Evolutionary conservation across 1,140 invertebrate species (phyloP).

Genomic region (Temnothorax longispinosus): DNA sequence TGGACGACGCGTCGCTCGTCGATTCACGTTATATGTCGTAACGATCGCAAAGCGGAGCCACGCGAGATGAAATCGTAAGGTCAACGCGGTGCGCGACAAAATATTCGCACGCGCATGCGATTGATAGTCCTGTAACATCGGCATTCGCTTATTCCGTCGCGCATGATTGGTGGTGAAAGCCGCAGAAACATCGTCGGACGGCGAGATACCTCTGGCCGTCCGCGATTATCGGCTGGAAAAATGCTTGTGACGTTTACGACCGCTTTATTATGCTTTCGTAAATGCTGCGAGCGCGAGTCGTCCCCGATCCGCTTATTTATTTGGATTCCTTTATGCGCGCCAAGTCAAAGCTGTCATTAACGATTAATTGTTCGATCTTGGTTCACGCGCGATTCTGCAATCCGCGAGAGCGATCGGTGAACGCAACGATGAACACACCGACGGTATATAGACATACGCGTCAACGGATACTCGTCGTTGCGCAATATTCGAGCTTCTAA

Average conservation of each 20-base stretch:
- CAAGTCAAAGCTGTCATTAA: slow-evolving; percentile 28
- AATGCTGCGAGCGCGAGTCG: slow-evolving; percentile 1
- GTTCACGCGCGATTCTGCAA: slow-evolving; percentile 12
- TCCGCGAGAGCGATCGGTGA: slow-evolving; percentile 1
- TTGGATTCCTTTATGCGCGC: slow-evolving; percentile 25
- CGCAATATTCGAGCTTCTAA: slow-evolving; percentile 1
- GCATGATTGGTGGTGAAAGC: slow-evolving; percentile 14
- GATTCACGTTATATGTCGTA: not conserved
- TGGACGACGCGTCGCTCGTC: not conserved
- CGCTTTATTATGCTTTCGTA: slow-evolving; percentile 13
- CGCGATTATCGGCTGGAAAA: slow-evolving; percentile 11
- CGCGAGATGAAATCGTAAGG: slow-evolving; percentile 31
- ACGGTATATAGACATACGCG: not conserved
- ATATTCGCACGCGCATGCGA: not conserved
- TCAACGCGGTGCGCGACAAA: not conserved
- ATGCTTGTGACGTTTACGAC: not conserved
- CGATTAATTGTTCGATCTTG: slow-evolving; percentile 29
- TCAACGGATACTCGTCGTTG: slow-evolving; percentile 1
- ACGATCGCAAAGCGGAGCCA: slow-evolving; percentile 9
- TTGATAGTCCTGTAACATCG: not conserved
- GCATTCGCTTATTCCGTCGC: not conserved
- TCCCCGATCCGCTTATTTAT: slow-evolving; percentile 27
- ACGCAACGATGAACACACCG: not conserved
- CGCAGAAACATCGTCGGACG: not conserved
- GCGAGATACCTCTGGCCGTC: not conserved